Evolutionary conservation across 2,113 vertebrate species (phyloP), one percentile per base, ranked within the genome.

Genomic region (Entelurus aequoreus): DNA sequence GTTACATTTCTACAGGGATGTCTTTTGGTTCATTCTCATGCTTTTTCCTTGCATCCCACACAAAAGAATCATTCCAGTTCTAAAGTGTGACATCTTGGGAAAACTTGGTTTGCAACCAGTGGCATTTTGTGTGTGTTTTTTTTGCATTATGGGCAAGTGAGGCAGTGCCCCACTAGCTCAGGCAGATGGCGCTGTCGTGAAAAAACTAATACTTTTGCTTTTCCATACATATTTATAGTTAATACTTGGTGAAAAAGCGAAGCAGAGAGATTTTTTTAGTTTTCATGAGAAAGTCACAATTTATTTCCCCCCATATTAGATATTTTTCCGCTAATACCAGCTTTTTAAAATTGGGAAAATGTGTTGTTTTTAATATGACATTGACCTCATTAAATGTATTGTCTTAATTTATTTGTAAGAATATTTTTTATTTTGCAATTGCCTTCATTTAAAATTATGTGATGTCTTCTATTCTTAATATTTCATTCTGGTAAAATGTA

Each of bases 21-120:
- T 69, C 61, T 75, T 82, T 85, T 84, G 84, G 82, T 85, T 80
- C 16, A 63, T 72, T 71, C 19, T 82, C 81, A 84, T 86, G 81
- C 81, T 85, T 77, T 85, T 76, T 70, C 50, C 49, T 65, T 74
- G 60, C 75, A 77, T 71, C 74, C 69, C 76, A 66, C 54, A 77
- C 68, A 69, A 62, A 38, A 55, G 48, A 54, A 37, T 51, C 60
- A 14, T 62, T 68, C 51, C 50, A 66, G 70, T 70, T 71, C 28
- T 46, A 74, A 72, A 55, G 59, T 60, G 70, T 62, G 59, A 49
- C 19, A 60, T 51, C 67, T 74, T 72, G 35, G 66, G 50, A 59
- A 60, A 12, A 44, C n/a, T 12, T 44, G 40, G 19, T 5, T 57
- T 21, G 40, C n/a, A 38, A 19, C 6, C 19, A 19, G 54, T 13